phyloP scores from a whole-genome alignment of 2,113 vertebrate genomes.

The Dicerorhinus sumatrensis region DNA sequence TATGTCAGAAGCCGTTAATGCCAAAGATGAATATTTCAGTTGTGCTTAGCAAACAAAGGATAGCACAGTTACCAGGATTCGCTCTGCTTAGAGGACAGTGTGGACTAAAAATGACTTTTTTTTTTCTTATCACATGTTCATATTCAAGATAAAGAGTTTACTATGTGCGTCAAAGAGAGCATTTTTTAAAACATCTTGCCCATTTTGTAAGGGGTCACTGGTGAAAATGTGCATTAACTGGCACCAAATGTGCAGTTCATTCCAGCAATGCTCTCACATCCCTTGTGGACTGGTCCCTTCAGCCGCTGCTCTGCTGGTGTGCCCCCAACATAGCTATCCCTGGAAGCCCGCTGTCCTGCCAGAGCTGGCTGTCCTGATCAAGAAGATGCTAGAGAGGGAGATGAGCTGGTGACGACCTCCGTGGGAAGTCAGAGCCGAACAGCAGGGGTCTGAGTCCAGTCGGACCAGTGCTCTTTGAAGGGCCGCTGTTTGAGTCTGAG shows the following conservation, averaged over 20 bases:
- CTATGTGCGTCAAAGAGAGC: background rate
- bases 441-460: background rate
- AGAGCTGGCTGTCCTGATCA: background rate
- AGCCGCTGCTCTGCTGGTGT: background rate
- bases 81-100: background rate
- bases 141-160: constrained; percentile 31
- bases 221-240: background rate
- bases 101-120: background rate
- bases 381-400: background rate
- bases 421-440: background rate
- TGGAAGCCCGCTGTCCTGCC: background rate
- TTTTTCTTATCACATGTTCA: constrained; percentile 36
- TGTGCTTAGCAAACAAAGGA: constrained; percentile 50
- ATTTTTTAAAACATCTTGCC: background rate
- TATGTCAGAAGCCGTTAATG: constrained; percentile 6
- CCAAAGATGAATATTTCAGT: constrained; percentile 33
- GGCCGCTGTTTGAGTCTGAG: background rate
- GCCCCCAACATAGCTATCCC: background rate
- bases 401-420: background rate
- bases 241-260: background rate
- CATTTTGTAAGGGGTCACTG: background rate
- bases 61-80: background rate
- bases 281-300: background rate
- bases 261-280: background rate
- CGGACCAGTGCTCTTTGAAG: background rate